Base-by-base conservation (phyloP, 2,888 invertebrate species). In the Zhengitettix transpicula region DNA sequence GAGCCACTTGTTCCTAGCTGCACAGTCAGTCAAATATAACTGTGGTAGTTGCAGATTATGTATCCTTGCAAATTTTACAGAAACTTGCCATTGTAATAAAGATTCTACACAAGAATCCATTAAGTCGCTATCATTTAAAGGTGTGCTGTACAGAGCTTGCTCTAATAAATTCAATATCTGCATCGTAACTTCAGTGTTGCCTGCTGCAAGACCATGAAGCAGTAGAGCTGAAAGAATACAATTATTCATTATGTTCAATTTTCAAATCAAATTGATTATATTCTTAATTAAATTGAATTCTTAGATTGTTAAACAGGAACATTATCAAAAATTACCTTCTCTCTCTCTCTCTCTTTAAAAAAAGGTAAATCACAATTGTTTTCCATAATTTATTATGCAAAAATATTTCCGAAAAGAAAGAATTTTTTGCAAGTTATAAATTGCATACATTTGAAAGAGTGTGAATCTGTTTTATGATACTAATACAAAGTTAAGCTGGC, bases 1-100 rank as follows among this genome's bases (percentile, higher is more conserved):
- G 68, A 87, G 80, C 87, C 88, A 89, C 58, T 81, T 76, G 69
- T 85, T 79, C 0, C 73, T 70, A 16, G 71, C 71, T 0, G 85
- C 81, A 63, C 83, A 83, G 66, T 79, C 73, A 60, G 74, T 77
- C 40, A 87, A 69, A 65, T 84, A 79, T 64, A 71, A 67, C 64
- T 79, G 78, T 0, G 85, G 85, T 51, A 82, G 69, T 8, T 77
- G 73, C 44, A 81, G 69, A 63, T 78, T 77, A 65, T 83, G 82
- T 51, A 78, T 68, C 63, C 73, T 71, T 1, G 83, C 79, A 70
- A 84, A 83, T 68, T 79, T 78, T 0, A 83, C 73, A 67, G 81
- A 77, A 1, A 80, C 73, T 64, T 82, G 80, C 68, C 81, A 83
- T 63, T 76, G 75, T 66, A 77, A 77, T 14, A 84, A 68, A 1